A percentile compares a stretch with the other conserved stretches of the same genome.
phyloP scores from a whole-genome alignment of 2,797 vertebrate genomes.

The Malacoctenus gilli region DNA sequence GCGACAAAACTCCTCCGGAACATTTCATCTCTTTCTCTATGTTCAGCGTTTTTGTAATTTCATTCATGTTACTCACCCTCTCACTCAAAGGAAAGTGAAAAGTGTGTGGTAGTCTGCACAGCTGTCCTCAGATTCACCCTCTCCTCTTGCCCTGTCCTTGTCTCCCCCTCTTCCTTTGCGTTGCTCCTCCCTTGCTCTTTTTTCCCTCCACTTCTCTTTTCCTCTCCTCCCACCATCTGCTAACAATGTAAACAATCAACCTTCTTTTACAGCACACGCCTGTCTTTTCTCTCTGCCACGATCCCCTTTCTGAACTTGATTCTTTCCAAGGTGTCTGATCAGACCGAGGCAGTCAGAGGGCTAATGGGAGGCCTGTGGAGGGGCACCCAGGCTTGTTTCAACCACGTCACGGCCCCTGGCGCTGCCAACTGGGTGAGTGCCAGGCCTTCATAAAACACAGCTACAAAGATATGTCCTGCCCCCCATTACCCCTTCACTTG shows the following conservation, averaged over 20 bases:
- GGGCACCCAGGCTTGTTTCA: constrained; percentile 58
- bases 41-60: constrained; percentile 26
- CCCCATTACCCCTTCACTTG: constrained; percentile 38
- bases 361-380: constrained; percentile 64
- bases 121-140: constrained; percentile 71
- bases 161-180: constrained; percentile 46
- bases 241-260: constrained; percentile 73
- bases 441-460: constrained; percentile 70
- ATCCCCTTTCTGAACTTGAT: constrained; percentile 29
- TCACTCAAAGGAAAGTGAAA: constrained; percentile 46
- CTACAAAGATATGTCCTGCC: constrained; percentile 57
- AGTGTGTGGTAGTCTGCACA: constrained; percentile 40
- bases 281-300: constrained; percentile 52
- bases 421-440: constrained; percentile 69
- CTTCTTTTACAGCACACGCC: constrained; percentile 43
- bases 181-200: constrained; percentile 60
- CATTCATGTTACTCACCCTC: constrained; percentile 65
- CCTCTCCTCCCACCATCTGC: constrained; percentile 67
- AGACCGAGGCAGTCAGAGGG: constrained; percentile 38
- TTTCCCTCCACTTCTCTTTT: constrained; percentile 47
- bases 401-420: constrained; percentile 50
- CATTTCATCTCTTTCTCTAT: constrained; percentile 23
- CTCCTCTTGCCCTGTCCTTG: constrained; percentile 59
- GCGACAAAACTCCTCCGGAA: constrained; percentile 18
- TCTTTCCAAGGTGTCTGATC: constrained; percentile 49